Conservation (phyloP, 64 coral and sea anemone species). For the Astreopora myriophthalma region DNA sequence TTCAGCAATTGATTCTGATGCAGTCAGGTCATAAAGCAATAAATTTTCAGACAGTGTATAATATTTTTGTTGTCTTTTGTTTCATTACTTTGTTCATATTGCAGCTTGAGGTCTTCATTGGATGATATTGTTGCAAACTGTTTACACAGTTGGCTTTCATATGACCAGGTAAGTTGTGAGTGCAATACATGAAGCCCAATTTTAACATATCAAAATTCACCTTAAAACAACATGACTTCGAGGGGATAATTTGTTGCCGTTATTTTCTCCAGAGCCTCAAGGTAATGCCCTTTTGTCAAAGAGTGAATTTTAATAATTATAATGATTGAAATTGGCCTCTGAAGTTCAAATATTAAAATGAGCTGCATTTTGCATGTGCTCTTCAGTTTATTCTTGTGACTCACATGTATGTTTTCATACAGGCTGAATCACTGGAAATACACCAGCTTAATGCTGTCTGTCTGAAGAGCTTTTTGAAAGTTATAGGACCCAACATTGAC, state of each 20-base stretch:
- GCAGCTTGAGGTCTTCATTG: slow-evolving; percentile 44
- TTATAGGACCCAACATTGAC: slow-evolving; percentile 26
- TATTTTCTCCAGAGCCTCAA: too few relatives aligned
- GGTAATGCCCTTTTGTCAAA: too few relatives aligned
- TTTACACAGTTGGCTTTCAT: slow-evolving; percentile 53
- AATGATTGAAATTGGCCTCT: too few relatives aligned
- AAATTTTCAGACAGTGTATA: background rate
- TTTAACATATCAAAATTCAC: too few relatives aligned
- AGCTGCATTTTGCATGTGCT: background rate
- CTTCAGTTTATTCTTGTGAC: background rate
- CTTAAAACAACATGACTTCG: background rate
- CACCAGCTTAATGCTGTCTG: background rate
- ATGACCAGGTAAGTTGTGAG: slow-evolving; percentile 49
- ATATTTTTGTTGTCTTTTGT: background rate
- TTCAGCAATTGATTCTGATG: too few relatives aligned
- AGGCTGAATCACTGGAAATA: slow-evolving; percentile 18
- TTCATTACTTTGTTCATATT: background rate
- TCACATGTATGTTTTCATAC: background rate
- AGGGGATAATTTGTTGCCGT: too few relatives aligned
- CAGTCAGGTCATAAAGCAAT: background rate
- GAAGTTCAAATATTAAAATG: too few relatives aligned
- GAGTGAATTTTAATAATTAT: too few relatives aligned
- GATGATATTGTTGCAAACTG: slow-evolving; percentile 27
- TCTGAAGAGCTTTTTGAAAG: slow-evolving; percentile 8
- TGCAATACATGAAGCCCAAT: background rate